Evolutionary conservation across 2,888 invertebrate genomes (phyloP).

Genomic region (Epiblema foenella): DNA sequence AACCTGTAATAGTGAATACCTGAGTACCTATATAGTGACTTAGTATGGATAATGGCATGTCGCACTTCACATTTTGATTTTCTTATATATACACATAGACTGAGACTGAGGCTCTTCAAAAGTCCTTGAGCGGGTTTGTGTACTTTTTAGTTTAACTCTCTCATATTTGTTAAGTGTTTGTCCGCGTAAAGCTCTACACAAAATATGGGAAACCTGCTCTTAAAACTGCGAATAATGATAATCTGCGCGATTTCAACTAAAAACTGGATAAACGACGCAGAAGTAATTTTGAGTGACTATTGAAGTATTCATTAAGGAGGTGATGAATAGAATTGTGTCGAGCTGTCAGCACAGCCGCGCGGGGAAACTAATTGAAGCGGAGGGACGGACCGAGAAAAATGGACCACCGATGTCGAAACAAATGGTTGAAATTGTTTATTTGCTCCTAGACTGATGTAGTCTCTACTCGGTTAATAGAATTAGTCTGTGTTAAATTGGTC

Average conservation of each 20-base stretch:
- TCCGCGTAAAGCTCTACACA: too few species aligned
- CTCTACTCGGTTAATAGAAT: slow-evolving; percentile 12
- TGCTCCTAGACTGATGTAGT: background rate
- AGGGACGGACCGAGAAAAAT: slow-evolving; percentile 24
- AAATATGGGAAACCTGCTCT: too few species aligned
- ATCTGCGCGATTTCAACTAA: background rate
- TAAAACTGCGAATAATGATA: too few species aligned
- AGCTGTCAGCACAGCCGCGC: slow-evolving; percentile 37
- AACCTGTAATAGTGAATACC: too few species aligned
- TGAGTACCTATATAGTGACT: background rate
- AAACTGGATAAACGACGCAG: background rate
- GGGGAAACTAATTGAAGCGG: slow-evolving; percentile 38
- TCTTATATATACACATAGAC: too few species aligned
- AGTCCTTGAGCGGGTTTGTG: too few species aligned
- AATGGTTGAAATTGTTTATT: slow-evolving; percentile 35
- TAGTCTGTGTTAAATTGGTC: background rate
- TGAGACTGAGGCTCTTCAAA: too few species aligned
- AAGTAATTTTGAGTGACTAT: slow-evolving; percentile 16
- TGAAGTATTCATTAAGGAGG: slow-evolving; percentile 38
- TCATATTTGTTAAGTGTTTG: too few species aligned
- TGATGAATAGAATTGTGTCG: slow-evolving; percentile 40
- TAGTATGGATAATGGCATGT: too few species aligned
- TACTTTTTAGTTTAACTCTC: too few species aligned
- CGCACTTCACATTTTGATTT: too few species aligned
- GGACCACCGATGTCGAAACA: slow-evolving; percentile 35